Conservation (phyloP, 1,140 invertebrate species). For the Coboldia fuscipes region DNA sequence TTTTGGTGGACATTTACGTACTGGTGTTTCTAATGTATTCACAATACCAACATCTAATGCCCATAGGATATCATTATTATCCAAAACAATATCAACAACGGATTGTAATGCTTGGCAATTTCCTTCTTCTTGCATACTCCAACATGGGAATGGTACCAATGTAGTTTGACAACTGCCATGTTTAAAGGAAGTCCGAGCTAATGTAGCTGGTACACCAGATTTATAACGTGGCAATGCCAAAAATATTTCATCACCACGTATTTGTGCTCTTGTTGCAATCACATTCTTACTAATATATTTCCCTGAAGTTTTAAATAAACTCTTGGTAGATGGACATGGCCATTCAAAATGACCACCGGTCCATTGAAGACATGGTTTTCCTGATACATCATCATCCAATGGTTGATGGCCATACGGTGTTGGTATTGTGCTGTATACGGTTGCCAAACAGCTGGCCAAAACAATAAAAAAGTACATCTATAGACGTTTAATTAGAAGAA, state of each 20-base stretch:
- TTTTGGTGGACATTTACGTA: conserved; percentile 28
- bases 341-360: conserved; percentile 28
- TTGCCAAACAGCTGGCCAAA: conserved; percentile 7
- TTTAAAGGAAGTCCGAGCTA: conserved; percentile 24
- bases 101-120: conserved; percentile 31
- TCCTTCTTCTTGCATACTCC: conserved; percentile 33
- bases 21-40: conserved; percentile 26
- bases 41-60: conserved; percentile 34
- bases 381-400: no score
- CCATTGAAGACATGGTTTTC: conserved; percentile 16
- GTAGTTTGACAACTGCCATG: conserved; percentile 20
- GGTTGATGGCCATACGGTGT: conserved; percentile 5
- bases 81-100: conserved; percentile 33
- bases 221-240: conserved; percentile 30
- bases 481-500: no score
- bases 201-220: conserved; percentile 28
- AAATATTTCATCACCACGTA: conserved; percentile 28
- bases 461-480: no score
- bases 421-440: not conserved
- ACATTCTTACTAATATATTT: conserved; percentile 31
- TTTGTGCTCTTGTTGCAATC: conserved; percentile 30
- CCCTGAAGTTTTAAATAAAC: conserved; percentile 26
- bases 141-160: conserved; percentile 30
- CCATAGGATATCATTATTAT: conserved; percentile 29
- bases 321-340: conserved; percentile 26